Base-by-base conservation (phyloP, 1,140 invertebrate species). In the Drosophila equinoxialis region DNA sequence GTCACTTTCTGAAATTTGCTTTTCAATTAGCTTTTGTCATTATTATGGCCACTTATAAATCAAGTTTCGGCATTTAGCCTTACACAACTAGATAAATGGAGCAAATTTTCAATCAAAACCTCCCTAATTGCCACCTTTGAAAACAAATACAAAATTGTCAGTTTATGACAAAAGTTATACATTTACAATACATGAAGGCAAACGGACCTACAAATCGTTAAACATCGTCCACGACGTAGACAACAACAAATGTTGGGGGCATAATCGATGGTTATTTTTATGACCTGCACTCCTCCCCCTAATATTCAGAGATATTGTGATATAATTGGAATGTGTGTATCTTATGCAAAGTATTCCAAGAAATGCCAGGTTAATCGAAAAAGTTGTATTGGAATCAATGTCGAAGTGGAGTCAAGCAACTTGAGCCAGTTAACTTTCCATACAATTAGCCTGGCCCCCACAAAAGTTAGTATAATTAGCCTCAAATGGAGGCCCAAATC, bases 251-350 rank as follows among this genome's bases (percentile, higher is more conserved):
- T 76, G 83, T 67, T 76, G 45, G 68, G 65, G 71, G 78, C 74
- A 76, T 81, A 85, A 85, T 85, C 82, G 79, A 85, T 86, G 63
- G 64, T 65, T 86, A 63, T 67, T 74, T 76, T 78, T 77, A 79
- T 23, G 58, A 64, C 41, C 41, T 58, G 55, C 3, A 10, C 42
- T 20, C n/a, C 3, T 17, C 65, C 51, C 37, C 26, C 33, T 45
- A 17, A 30, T 26, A 63, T 42, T 62, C 48, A 35, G 51, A 65
- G 17, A 11, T 20, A 30, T 30, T 30, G 30, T 30, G 30, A 30
- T 30, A 11, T 51, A 23, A 51, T 74, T 77, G 71, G 62, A 57
- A 69, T 69, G 65, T 30, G 37, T 39, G 55, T 35, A 55, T 51
- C 74, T 61, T 72, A 60, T 64, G 61, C 37, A 64, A 66, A 17